These are phyloP conservation scores for Vulpes lagopus DNA, from an alignment of 2,113 vertebrate genomes.

Conservation along the genomic window DNA sequence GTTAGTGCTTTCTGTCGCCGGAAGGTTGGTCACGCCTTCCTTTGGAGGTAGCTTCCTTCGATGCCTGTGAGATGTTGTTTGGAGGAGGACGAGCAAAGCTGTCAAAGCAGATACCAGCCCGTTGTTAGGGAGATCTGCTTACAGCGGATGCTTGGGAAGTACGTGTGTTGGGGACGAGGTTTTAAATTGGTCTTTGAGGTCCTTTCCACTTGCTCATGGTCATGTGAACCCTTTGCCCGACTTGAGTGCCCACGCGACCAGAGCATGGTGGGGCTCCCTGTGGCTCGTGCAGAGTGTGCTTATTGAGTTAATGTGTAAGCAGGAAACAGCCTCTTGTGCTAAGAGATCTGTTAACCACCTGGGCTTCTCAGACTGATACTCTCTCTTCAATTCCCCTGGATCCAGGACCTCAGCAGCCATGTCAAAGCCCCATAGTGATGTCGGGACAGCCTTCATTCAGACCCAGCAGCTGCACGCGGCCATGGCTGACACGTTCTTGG, in stretches of 20 bases:
- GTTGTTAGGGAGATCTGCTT: neutral
- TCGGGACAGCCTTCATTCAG: slow-evolving; percentile 92
- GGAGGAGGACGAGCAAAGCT: neutral
- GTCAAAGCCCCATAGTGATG: slow-evolving; percentile 89
- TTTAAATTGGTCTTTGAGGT: neutral
- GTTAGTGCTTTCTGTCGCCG: neutral
- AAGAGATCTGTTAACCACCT: neutral
- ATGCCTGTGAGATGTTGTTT: neutral
- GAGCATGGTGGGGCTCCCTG: neutral
- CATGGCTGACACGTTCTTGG: slow-evolving; percentile 96
- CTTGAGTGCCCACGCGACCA: neutral
- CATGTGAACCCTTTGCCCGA: neutral
- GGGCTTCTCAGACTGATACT: neutral
- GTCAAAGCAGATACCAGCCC: neutral
- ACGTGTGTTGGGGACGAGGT: neutral
- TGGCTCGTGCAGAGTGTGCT: neutral
- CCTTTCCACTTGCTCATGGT: neutral
- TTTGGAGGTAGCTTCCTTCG: neutral
- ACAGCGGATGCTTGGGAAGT: neutral
- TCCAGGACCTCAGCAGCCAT: slow-evolving; percentile 84
- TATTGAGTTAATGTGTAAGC: slow-evolving; percentile 55
- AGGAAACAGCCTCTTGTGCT: neutral
- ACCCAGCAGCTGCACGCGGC: slow-evolving; percentile 96
- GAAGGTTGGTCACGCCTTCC: neutral
- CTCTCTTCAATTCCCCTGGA: neutral